phyloP scores from a whole-genome alignment of 2,888 invertebrate species.

The Epirrita christyi region DNA sequence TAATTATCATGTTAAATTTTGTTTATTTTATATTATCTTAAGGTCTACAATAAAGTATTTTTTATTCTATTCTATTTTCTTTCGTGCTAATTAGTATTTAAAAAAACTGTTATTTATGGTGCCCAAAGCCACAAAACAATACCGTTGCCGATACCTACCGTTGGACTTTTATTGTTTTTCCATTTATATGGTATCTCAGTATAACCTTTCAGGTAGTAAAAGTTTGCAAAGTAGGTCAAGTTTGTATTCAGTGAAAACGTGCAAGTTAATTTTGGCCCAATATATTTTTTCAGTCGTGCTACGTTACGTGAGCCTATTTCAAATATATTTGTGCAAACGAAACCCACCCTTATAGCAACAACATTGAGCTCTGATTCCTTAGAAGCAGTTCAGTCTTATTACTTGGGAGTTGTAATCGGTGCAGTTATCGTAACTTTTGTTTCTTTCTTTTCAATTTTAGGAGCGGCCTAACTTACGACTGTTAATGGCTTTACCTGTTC shows the following conservation, averaged over 20 bases:
- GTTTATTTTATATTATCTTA: too few species aligned
- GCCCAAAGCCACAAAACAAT: constrained; percentile 19
- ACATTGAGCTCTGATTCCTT: constrained; percentile 3
- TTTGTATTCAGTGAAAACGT: constrained; percentile 43
- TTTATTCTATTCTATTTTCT: too few species aligned
- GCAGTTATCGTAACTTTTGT: constrained; percentile 24
- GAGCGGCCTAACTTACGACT: constrained; percentile 21
- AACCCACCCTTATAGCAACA: constrained; percentile 32
- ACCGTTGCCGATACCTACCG: constrained; percentile 20
- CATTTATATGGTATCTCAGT: constrained; percentile 45
- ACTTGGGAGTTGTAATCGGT: constrained; percentile 18
- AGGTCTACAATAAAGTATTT: too few species aligned
- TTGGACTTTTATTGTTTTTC: constrained; percentile 31
- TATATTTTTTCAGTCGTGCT: constrained; percentile 44
- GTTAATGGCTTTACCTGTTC: constrained; percentile 21
- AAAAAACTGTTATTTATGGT: constrained; percentile 5
- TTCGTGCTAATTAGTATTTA: neutral
- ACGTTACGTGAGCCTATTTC: constrained; percentile 45
- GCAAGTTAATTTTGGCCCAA: constrained; percentile 48
- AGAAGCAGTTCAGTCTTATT: constrained; percentile 16
- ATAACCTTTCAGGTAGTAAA: constrained; percentile 41
- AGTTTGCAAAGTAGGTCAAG: constrained; percentile 47
- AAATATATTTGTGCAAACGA: constrained; percentile 31
- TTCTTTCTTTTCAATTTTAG: constrained; percentile 25
- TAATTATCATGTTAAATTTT: too few species aligned